These are phyloP conservation scores for Lethenteron reissneri DNA, from an alignment of 2,113 vertebrate species.

Conservation along the genomic window DNA sequence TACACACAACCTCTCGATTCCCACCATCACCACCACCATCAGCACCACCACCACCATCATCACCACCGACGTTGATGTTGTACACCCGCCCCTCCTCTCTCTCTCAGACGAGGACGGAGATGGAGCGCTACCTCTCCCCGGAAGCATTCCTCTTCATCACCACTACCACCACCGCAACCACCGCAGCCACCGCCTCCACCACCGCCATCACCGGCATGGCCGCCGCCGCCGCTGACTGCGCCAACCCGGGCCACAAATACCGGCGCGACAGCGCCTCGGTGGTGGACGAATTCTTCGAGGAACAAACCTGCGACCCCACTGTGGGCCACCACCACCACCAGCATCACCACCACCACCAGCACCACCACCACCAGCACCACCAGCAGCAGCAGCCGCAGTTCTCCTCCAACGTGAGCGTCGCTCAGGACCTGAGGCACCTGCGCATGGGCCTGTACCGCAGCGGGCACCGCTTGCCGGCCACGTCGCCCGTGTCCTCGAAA, in stretches of 20 bases:
- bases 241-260: conserved; percentile 41
- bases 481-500: conserved; percentile 36
- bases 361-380: too few relatives aligned
- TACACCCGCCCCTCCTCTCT: conserved; percentile 9
- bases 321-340: too few relatives aligned
- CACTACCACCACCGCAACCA: conserved; percentile 20
- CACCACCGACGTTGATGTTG: too few relatives aligned
- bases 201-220: conserved; percentile 22
- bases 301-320: conserved; percentile 22
- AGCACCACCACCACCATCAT: too few relatives aligned
- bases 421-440: conserved; percentile 60
- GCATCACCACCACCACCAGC: too few relatives aligned
- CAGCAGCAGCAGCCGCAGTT: conserved; percentile 29
- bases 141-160: conserved; percentile 25
- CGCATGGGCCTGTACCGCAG: conserved; percentile 61
- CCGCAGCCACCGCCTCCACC: conserved; percentile 15
- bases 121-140: conserved; percentile 57
- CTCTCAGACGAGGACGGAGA: conserved; percentile 62
- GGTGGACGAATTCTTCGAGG: conserved; percentile 63
- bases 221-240: too few relatives aligned
- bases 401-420: conserved; percentile 85
- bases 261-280: conserved; percentile 44
- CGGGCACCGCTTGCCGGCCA: conserved; percentile 34
- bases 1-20: too few relatives aligned
- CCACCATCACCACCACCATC: too few relatives aligned